A percentile compares a stretch with the other conserved stretches of the same genome.
Conservation (phyloP, 2,888 invertebrate genomes). For the Ennomos fuscantarius region DNA sequence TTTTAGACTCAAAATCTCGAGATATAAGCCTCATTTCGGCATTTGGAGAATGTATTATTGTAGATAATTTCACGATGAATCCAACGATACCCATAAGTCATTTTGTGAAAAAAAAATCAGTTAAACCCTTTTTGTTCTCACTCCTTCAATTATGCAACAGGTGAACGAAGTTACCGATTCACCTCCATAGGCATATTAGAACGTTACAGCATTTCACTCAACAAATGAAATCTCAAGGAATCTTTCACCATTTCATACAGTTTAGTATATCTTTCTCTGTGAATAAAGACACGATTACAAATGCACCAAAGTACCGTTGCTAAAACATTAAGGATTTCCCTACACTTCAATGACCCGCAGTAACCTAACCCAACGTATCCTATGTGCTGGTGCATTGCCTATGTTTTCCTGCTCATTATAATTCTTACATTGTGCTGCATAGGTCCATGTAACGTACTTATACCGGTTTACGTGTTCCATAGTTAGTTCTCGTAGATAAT, state of each 20-base stretch:
- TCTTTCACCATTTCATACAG: too few species aligned
- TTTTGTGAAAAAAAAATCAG: too few species aligned
- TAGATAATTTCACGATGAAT: too few species aligned
- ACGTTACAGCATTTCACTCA: not conserved
- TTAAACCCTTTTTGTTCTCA: too few species aligned
- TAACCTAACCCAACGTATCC: conserved; percentile 40
- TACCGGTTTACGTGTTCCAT: conserved; percentile 62
- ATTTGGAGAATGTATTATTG: too few species aligned
- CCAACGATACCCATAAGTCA: too few species aligned
- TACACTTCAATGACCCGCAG: conserved; percentile 39
- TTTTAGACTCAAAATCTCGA: too few species aligned
- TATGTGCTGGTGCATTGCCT: conserved; percentile 39
- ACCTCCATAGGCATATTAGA: conserved; percentile 9
- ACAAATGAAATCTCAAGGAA: too few species aligned
- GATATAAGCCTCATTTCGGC: too few species aligned
- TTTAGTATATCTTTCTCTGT: too few species aligned
- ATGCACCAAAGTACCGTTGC: conserved; percentile 26
- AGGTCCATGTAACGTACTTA: conserved; percentile 51
- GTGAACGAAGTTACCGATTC: conserved; percentile 52
- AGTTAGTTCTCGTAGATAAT: conserved; percentile 70
- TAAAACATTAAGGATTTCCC: conserved; percentile 34
- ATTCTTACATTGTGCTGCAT: conserved; percentile 43
- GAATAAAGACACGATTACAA: conserved; percentile 6
- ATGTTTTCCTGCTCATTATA: conserved; percentile 45
- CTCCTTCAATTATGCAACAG: conserved; percentile 70